Conservation (phyloP, 2,797 vertebrate species). For the Phaenicophaeus curvirostris region DNA sequence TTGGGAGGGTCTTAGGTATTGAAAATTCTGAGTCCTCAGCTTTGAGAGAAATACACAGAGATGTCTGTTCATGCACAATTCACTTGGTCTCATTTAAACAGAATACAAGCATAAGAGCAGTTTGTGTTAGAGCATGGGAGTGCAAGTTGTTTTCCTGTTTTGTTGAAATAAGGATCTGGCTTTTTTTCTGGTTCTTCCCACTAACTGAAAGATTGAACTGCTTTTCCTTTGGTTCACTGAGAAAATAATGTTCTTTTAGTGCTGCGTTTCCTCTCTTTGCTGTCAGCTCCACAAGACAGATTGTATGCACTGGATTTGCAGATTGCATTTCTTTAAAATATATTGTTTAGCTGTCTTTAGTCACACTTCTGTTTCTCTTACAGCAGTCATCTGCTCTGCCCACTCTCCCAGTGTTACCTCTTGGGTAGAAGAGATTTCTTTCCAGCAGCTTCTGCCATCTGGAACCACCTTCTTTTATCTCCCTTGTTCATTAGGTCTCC, state of each 20-base stretch:
- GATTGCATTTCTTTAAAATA: slow-evolving; percentile 9
- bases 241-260: background rate
- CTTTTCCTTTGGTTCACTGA: slow-evolving; percentile 3
- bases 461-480: background rate
- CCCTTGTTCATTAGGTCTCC: background rate
- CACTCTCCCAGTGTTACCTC: background rate
- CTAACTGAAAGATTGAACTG: background rate
- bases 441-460: background rate
- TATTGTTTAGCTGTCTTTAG: background rate
- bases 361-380: background rate
- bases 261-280: background rate
- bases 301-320: background rate
- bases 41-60: background rate
- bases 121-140: background rate
- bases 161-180: background rate
- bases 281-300: background rate
- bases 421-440: background rate
- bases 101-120: background rate
- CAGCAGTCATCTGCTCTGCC: background rate
- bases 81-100: background rate
- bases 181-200: background rate
- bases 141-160: background rate
- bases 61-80: background rate
- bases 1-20: background rate
- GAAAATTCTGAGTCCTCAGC: background rate